phyloP scores from a whole-genome alignment of 1,140 invertebrate species.

The Chrysoperla carnea region DNA sequence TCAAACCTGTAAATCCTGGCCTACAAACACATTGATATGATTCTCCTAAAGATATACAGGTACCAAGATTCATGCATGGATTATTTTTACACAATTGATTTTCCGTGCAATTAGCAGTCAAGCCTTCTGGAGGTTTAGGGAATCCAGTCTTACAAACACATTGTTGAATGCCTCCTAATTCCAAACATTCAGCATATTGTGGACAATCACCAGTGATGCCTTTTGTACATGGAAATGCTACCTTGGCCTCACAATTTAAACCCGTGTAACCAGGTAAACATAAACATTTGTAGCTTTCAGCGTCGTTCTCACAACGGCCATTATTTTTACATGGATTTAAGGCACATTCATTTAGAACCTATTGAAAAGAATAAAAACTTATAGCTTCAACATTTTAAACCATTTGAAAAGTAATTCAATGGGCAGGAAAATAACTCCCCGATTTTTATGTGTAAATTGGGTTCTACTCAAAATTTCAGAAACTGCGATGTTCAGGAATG shows the following conservation, averaged over 20 bases:
- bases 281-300: slow-evolving; percentile 28
- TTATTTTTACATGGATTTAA: slow-evolving; percentile 47
- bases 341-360: slow-evolving; percentile 40
- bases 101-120: slow-evolving; percentile 39
- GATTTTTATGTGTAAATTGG: too few relatives aligned
- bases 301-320: slow-evolving; percentile 41
- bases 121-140: slow-evolving; percentile 19
- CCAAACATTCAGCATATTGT: slow-evolving; percentile 30
- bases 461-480: too few relatives aligned
- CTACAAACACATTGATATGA: slow-evolving; percentile 11
- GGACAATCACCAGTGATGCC: slow-evolving; percentile 25
- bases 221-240: slow-evolving; percentile 23
- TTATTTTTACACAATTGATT: slow-evolving; percentile 38
- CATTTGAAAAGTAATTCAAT: too few relatives aligned
- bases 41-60: not conserved
- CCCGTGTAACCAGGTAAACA: slow-evolving; percentile 39
- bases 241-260: slow-evolving; percentile 33
- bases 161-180: slow-evolving; percentile 24
- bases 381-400: not conserved
- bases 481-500: too few relatives aligned
- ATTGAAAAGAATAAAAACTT: slow-evolving; percentile 14
- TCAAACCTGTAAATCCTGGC: slow-evolving; percentile 44
- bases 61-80: slow-evolving; percentile 32
- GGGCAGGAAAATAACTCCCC: too few relatives aligned
- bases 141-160: slow-evolving; percentile 56